A percentile compares a stretch with the other conserved stretches of the same genome.
phyloP scores from a whole-genome alignment of 64 coral and sea anemone genomes.

The Pachyseris speciosa region DNA sequence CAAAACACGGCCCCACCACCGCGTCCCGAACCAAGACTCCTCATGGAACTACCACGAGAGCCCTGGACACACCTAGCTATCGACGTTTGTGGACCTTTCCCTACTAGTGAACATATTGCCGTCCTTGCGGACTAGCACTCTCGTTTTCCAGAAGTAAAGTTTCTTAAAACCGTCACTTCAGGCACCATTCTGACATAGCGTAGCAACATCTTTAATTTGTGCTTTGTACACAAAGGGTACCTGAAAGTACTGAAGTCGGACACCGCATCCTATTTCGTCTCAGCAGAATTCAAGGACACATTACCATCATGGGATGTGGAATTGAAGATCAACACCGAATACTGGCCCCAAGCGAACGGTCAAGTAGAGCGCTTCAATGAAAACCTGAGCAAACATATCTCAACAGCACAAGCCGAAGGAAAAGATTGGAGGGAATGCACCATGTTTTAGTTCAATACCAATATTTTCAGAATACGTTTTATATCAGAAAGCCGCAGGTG shows the following conservation, averaged over 20 bases:
- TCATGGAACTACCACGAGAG: slow-evolving; percentile 28
- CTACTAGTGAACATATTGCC: slow-evolving; percentile 31
- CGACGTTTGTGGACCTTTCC: slow-evolving; percentile 59
- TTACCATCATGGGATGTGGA: slow-evolving; percentile 55
- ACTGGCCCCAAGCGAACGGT: slow-evolving; percentile 78
- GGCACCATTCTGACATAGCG: slow-evolving; percentile 42
- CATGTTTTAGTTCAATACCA: no score
- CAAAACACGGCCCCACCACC: neutral
- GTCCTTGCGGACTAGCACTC: slow-evolving; percentile 55
- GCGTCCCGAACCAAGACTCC: slow-evolving; percentile 36
- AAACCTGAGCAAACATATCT: slow-evolving; percentile 25
- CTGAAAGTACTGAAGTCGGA: slow-evolving; percentile 56
- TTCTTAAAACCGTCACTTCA: slow-evolving; percentile 31
- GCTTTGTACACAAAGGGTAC: slow-evolving; percentile 57
- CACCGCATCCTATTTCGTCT: slow-evolving; percentile 66
- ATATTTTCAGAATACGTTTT: no score
- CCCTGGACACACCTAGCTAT: slow-evolving; percentile 61
- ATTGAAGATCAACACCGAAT: slow-evolving; percentile 30
- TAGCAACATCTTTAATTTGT: no score
- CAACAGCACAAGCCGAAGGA: slow-evolving; percentile 1
- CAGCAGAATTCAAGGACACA: slow-evolving; percentile 36
- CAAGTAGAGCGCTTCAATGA: slow-evolving; percentile 63
- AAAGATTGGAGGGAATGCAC: slow-evolving; percentile 26
- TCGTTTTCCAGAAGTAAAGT: slow-evolving; percentile 36
- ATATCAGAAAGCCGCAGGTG: no score